Evolutionary conservation across 64 coral and sea anemone genomes (phyloP).

Genomic region (Cladopsammia gracilis): DNA sequence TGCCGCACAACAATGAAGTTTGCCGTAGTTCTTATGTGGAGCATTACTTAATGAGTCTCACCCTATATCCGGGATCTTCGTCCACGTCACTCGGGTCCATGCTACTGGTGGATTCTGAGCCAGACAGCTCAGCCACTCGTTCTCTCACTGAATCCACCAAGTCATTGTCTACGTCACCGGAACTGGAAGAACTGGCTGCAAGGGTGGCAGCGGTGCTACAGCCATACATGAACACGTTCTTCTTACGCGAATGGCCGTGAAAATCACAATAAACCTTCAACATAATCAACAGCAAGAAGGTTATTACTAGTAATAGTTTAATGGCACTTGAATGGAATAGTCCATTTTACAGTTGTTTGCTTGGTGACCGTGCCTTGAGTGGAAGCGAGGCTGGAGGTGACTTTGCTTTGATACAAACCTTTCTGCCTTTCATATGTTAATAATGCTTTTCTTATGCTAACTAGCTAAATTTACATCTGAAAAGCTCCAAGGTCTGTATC

Average conservation of each 20-base stretch:
- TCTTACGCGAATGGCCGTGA: conserved; percentile 98
- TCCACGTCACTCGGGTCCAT: conserved; percentile 84
- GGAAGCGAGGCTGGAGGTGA: too few relatives aligned
- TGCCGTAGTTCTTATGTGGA: too few relatives aligned
- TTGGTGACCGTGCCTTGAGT: too few relatives aligned
- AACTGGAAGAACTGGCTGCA: conserved; percentile 69
- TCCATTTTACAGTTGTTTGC: too few relatives aligned
- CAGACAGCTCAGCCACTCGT: conserved; percentile 66
- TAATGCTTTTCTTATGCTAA: too few relatives aligned
- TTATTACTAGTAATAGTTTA: background rate
- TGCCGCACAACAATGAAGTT: too few relatives aligned
- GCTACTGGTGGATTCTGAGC: conserved; percentile 84
- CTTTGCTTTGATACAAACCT: too few relatives aligned
- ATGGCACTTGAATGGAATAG: too few relatives aligned
- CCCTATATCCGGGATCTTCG: conserved; percentile 87
- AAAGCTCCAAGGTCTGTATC: too few relatives aligned
- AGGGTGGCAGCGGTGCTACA: conserved; percentile 78
- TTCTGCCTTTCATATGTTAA: too few relatives aligned
- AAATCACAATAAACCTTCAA: conserved; percentile 97
- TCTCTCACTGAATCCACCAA: conserved; percentile 61
- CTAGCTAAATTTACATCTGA: too few relatives aligned
- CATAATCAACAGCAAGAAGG: background rate
- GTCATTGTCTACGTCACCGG: conserved; percentile 72
- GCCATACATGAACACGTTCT: conserved; percentile 99
- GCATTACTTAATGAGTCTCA: too few relatives aligned